Conservation (phyloP, 2,888 invertebrate species). For the Myathropa florea region DNA sequence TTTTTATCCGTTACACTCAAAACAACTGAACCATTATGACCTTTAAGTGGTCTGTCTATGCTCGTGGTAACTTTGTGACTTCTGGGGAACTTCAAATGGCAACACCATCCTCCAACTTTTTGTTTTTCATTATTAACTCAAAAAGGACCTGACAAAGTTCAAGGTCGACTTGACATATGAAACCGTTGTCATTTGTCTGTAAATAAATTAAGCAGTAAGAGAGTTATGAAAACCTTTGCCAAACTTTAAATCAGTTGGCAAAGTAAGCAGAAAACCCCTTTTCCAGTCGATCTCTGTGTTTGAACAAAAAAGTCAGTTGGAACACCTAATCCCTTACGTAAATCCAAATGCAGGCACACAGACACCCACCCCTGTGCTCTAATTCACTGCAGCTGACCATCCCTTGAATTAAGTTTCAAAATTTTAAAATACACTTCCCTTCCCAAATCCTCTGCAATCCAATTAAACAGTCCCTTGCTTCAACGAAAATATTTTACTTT, state of each 20-base stretch:
- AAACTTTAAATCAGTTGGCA: background rate
- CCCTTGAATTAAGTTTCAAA: constrained; percentile 8
- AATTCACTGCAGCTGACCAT: constrained; percentile 26
- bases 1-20: no score
- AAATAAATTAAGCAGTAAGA: no score
- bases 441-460: constrained; percentile 4
- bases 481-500: constrained; percentile 36
- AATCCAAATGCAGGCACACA: background rate
- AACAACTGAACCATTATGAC: no score
- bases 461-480: constrained; percentile 33
- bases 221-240: no score
- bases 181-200: no score
- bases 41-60: no score
- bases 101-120: no score
- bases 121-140: no score
- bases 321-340: background rate
- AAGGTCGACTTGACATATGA: no score
- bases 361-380: background rate
- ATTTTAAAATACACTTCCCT: constrained; percentile 9
- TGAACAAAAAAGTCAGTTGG: background rate
- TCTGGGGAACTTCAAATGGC: no score
- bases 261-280: background rate
- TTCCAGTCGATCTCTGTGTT: background rate
- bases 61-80: no score
- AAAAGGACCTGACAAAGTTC: no score